Conservation (phyloP, 2,113 vertebrate species). For the Oreochromis tanganicae region DNA sequence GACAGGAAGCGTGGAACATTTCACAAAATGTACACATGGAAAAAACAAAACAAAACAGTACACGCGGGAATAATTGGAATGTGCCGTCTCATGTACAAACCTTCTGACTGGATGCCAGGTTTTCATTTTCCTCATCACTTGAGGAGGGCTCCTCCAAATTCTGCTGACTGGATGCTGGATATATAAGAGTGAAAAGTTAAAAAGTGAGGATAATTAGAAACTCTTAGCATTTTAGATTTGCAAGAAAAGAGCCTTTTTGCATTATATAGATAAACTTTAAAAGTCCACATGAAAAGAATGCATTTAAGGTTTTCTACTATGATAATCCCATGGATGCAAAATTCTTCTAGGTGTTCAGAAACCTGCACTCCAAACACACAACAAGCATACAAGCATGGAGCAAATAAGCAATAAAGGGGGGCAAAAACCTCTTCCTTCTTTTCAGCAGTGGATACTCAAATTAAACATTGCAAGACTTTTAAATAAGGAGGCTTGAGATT, state of each 20-base stretch:
- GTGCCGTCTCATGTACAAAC: slow-evolving; percentile 50
- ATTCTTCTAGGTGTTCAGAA: not conserved
- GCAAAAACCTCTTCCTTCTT: not conserved
- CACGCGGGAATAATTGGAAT: not conserved
- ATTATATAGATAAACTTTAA: not conserved
- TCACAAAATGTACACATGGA: not conserved
- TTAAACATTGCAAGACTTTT: not conserved
- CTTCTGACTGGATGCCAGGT: slow-evolving; percentile 54
- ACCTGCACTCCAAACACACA: not conserved
- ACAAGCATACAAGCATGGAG: not conserved
- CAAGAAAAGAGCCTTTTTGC: not conserved
- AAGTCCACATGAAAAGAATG: not conserved
- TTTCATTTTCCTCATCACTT: slow-evolving; percentile 74
- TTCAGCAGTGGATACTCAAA: not conserved
- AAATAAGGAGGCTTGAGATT: not conserved
- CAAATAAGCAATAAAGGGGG: not conserved
- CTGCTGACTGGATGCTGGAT: slow-evolving; percentile 51
- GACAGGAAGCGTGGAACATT: not conserved
- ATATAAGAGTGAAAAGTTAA: not conserved
- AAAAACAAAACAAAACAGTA: not conserved
- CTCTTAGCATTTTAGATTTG: not conserved
- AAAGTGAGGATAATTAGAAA: not conserved
- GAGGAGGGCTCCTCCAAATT: slow-evolving; percentile 62
- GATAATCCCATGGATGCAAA: not conserved
- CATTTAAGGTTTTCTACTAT: not conserved